Evolutionary conservation across 2,888 invertebrate genomes (phyloP).

Genomic region (Patella depressa): DNA sequence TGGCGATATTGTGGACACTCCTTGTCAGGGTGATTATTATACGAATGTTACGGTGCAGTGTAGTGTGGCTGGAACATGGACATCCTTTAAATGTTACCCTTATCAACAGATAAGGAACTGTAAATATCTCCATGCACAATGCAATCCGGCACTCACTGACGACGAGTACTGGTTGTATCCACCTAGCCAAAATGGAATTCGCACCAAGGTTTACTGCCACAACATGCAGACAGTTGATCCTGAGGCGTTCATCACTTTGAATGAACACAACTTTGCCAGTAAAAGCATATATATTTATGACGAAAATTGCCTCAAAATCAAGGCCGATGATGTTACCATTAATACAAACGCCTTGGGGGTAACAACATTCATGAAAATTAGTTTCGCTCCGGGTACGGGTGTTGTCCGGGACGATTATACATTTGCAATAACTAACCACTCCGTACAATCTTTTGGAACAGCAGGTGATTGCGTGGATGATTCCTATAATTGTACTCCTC

Average conservation of each 20-base stretch:
- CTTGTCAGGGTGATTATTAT: neutral
- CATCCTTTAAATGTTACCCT: neutral
- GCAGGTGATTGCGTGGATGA: neutral
- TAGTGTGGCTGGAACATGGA: neutral
- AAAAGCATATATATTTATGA: neutral
- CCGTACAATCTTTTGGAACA: neutral
- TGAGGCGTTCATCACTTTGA: neutral
- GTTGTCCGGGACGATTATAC: neutral
- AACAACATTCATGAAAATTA: neutral
- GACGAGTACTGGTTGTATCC: slow-evolving; percentile 1
- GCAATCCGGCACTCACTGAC: neutral
- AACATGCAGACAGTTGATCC: neutral
- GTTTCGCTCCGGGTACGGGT: neutral
- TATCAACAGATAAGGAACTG: neutral
- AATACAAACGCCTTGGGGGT: neutral
- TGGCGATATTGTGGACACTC: neutral
- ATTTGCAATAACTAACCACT: neutral
- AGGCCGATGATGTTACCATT: neutral
- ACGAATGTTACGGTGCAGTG: neutral
- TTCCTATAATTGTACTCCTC: neutral
- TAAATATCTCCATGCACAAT: neutral
- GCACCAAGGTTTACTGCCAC: neutral
- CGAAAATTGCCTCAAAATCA: neutral
- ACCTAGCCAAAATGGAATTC: neutral
- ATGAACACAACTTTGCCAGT: neutral